Evolutionary conservation across 2,797 vertebrate species (phyloP).

Genomic region (Cryptoprocta ferox): DNA sequence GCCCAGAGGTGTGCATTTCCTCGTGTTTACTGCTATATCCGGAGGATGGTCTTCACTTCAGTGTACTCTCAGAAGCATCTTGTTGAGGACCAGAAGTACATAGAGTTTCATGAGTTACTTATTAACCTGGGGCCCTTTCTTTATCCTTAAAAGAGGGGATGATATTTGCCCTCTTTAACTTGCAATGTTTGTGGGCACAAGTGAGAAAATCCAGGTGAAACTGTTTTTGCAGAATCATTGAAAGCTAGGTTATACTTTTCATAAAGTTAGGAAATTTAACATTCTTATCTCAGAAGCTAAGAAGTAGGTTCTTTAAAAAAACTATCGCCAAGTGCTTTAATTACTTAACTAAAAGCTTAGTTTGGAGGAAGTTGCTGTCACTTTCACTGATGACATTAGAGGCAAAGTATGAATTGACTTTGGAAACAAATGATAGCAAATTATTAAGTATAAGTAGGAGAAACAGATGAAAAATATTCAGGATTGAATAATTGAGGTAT

Average conservation of each 20-base stretch:
- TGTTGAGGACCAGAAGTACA: background rate
- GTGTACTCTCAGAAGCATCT: background rate
- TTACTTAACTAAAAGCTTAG: background rate
- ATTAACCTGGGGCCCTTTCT: background rate
- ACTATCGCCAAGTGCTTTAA: background rate
- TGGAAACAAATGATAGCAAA: background rate
- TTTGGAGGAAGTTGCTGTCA: background rate
- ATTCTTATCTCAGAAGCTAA: background rate
- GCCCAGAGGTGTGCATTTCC: background rate
- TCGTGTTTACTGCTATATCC: background rate
- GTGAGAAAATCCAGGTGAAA: background rate
- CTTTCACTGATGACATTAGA: background rate
- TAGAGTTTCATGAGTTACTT: background rate
- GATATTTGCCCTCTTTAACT: background rate
- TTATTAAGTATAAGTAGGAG: background rate
- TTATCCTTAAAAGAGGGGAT: background rate
- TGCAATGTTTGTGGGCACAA: background rate
- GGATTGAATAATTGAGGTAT: background rate
- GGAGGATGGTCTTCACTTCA: background rate
- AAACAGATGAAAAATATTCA: background rate
- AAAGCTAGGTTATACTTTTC: background rate
- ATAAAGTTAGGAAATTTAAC: background rate
- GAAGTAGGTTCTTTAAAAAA: background rate
- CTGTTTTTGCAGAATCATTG: background rate
- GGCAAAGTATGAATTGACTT: background rate